A percentile compares a stretch with the other conserved stretches of the same genome.
Conservation (phyloP, 2,888 invertebrate species). For the Timandra comae region DNA sequence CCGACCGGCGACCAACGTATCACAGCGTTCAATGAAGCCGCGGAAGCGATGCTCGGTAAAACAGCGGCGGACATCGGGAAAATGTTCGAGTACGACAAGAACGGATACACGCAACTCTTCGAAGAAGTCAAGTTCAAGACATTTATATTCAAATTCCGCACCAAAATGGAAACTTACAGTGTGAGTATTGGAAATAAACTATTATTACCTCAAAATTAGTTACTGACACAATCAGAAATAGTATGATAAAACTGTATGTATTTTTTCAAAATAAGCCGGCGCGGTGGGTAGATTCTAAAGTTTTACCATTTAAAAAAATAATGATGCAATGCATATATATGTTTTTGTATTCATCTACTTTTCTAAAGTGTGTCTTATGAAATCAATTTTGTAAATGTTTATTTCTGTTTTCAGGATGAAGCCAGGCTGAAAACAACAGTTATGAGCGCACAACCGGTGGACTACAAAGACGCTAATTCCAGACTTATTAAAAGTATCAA, state of each 20-base stretch:
- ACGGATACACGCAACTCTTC: conserved; percentile 81
- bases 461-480: conserved; percentile 85
- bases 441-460: conserved; percentile 81
- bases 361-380: too few species aligned
- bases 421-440: conserved; percentile 86
- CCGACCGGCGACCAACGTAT: conserved; percentile 92
- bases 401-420: conserved; percentile 81
- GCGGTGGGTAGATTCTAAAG: too few species aligned
- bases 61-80: conserved; percentile 87
- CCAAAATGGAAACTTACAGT: conserved; percentile 94
- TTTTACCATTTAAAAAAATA: too few species aligned
- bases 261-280: too few species aligned
- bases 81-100: conserved; percentile 81
- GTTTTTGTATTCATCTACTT: too few species aligned
- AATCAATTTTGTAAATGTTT: conserved; percentile 1
- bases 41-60: conserved; percentile 84
- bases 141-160: conserved; percentile 88
- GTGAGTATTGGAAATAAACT: conserved; percentile 77
- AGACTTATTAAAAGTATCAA: conserved; percentile 84
- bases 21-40: conserved; percentile 91
- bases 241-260: too few species aligned
- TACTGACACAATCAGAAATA: too few species aligned
- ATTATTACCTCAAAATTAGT: too few species aligned
- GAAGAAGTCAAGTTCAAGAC: conserved; percentile 86
- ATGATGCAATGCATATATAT: too few species aligned